phyloP scores from a whole-genome alignment of 2,113 vertebrate species.

The Perca flavescens region DNA sequence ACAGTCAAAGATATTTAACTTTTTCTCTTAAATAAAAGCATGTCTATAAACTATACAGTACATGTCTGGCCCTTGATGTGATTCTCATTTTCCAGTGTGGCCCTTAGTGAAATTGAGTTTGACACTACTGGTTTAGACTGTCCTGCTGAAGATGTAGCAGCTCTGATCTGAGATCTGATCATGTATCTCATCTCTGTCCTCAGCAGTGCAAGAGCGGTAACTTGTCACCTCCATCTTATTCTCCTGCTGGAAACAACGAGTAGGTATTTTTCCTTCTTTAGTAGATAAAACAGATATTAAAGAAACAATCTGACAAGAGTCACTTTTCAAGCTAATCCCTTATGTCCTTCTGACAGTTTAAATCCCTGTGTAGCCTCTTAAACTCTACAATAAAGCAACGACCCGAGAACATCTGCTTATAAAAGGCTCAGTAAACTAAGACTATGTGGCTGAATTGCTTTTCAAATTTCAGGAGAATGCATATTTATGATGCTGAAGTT shows the following conservation, averaged over 20 bases:
- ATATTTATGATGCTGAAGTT: conserved; percentile 60
- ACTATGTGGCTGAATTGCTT: background rate
- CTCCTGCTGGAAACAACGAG: background rate
- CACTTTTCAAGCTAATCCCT: background rate
- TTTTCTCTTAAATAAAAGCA: too few species aligned
- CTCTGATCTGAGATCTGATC: conserved; percentile 22
- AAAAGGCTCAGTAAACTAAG: conserved; percentile 1
- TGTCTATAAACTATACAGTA: too few species aligned
- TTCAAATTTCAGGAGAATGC: conserved; percentile 58
- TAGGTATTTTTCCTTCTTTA: background rate
- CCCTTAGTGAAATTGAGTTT: too few species aligned
- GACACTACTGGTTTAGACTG: background rate
- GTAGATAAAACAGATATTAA: too few species aligned
- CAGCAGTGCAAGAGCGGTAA: background rate
- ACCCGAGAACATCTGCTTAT: background rate
- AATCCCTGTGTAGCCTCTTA: background rate
- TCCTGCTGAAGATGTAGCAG: conserved; percentile 16
- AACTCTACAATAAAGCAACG: background rate
- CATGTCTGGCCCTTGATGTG: too few species aligned
- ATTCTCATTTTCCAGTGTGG: too few species aligned
- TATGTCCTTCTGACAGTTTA: background rate
- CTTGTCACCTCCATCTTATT: background rate
- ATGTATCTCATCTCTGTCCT: conserved; percentile 13
- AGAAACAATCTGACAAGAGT: conserved; percentile 3
- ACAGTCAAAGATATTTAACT: too few species aligned